Evolutionary conservation across 2,113 vertebrate species (phyloP), one percentile per base, ranked within the genome.

Genomic region (Odontesthes bonariensis): DNA sequence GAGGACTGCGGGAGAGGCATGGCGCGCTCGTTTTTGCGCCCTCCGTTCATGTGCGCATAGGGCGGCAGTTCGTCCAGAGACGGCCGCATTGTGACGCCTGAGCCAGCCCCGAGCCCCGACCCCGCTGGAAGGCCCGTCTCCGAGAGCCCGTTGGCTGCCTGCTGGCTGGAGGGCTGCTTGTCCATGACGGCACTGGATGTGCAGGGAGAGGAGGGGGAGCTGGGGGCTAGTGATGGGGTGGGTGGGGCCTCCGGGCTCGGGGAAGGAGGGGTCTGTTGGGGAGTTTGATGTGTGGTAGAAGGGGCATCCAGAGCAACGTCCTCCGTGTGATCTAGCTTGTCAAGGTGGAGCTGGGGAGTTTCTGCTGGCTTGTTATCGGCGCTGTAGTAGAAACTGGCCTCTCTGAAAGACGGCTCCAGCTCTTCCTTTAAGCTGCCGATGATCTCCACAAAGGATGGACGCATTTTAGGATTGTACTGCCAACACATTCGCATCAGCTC

Each of bases 1-100:
- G 98, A 98, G 11, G 97, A 98, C 94, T 98, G 98, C 31, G 98
- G 97, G 86, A 99, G 91, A 8, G 98, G 97, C 91, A 98, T 88
- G 69, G 97, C 91, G 5, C 97, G 89, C 91, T 98, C 96, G 0
- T 98, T 98, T 91, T 97, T 97, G 71, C 97, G 96, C 0, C 96
- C 96, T n/a, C 98, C 97, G 4, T 99, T 99, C 98, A 99, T 99
- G 95, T 98, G 98, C 0, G 97, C 96, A 17, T 98, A 99, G 0
- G 96, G 95, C 90, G 96, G 96, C 19, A 96, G 89, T 89, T 98
- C 96, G 16, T 98, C 97, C 40, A 97, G 95, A 78, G 95, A 94
- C 75, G 95, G 92, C 32, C 95, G 91, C 11, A 95, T 93, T 1
- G 95, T 73, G 83, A 95, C 92, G 54, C 95, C 91, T 0, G 96